phyloP scores from a whole-genome alignment of 2,113 vertebrate species.

The Centropus bengalensis region DNA sequence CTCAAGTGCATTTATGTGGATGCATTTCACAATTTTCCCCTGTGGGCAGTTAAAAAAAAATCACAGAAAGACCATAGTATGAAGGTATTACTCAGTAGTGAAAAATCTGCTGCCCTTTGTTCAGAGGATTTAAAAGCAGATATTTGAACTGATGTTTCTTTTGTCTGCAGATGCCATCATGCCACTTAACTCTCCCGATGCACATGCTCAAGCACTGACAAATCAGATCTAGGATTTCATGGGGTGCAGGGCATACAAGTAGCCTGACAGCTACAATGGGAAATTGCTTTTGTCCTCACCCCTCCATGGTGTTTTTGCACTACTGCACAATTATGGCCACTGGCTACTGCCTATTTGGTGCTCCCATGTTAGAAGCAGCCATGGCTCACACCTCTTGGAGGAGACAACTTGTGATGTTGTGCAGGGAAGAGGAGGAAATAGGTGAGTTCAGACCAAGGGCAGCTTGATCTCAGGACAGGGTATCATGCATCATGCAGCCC shows the following conservation, averaged over 20 bases:
- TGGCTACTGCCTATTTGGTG: neutral
- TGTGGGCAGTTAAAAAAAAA: neutral
- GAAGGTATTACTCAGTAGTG: neutral
- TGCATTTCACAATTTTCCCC: neutral
- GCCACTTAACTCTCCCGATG: neutral
- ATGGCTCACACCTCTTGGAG: neutral
- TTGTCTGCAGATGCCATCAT: neutral
- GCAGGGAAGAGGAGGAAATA: accelerated
- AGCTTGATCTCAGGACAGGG: neutral
- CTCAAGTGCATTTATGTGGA: neutral
- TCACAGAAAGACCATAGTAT: neutral
- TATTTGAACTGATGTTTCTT: neutral
- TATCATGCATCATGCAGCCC: neutral
- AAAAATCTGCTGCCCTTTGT: neutral
- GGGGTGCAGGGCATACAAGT: neutral
- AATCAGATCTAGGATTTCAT: accelerated
- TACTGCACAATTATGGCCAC: neutral
- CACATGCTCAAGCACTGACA: neutral
- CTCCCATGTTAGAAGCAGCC: too few relatives aligned
- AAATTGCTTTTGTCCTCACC: neutral
- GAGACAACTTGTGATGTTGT: accelerated
- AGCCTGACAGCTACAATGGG: too few relatives aligned
- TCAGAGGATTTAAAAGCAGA: neutral
- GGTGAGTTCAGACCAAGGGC: neutral
- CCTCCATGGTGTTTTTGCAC: accelerated